Base-by-base conservation (phyloP, 2,888 invertebrate species). In the Drosophila meridionalis region DNA sequence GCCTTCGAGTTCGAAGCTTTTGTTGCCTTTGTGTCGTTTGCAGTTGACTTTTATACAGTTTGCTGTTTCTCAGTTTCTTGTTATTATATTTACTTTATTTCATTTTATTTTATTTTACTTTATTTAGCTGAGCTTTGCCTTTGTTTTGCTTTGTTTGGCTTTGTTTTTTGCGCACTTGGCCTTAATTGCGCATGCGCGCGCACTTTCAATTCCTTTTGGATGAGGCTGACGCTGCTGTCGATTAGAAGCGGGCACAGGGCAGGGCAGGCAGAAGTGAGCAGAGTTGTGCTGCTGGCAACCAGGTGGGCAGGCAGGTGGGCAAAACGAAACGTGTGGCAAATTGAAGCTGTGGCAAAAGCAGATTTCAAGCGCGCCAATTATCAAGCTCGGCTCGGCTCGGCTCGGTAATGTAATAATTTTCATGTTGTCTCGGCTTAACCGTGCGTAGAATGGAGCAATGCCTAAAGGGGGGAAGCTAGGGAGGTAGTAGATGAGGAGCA, bases 141-240 rank as follows among this genome's bases (percentile, higher is more conserved):
- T 34, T 60, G 59, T 50, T 57, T 62, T 55, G 6, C 38, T 66
- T 59, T 55, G 47, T 9, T 34, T 28, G 52, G 57, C 42, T 57
- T 61, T 52, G 48, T 34, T 71, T 66, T 28, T 73, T 78, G 76
- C 84, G 88, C 85, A 85, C 89, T 85, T 85, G 85, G 89, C 85
- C 85, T 85, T 85, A 85, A 85, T 89, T 89, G 89, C 87, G 84
- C 74, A 73, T 81, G 74, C 73, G 73, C 77, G 82, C 87, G 78
- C 82, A 89, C 89, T 89, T 90, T 89, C 90, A 89, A 90, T 90
- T 89, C 90, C 90, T 89, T 89, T 82, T 69, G 76, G 80, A 64
- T 50, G 62, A 70, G 20, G 20, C 20, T 45, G 64, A 68, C 50
- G 70, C 62, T 52, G 47, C 30, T 38, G 32, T 34, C 45, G 60